phyloP scores from a whole-genome alignment of 2,797 vertebrate genomes.

The Brotula barbata region DNA sequence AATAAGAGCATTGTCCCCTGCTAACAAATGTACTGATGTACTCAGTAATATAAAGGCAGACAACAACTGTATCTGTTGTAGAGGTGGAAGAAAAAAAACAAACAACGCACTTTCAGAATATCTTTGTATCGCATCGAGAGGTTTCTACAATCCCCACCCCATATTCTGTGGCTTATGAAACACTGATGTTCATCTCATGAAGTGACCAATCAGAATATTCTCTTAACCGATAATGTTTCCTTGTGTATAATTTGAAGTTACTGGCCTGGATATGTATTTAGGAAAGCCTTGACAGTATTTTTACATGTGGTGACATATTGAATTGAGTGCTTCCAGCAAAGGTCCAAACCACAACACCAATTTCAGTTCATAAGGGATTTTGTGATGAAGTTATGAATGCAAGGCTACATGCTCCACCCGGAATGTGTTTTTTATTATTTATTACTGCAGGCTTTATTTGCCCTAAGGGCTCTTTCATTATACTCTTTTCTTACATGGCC shows the following conservation, averaged over 20 bases:
- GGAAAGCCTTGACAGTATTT: neutral
- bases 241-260: neutral
- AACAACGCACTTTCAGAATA: too few species aligned
- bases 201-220: neutral
- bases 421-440: conserved; percentile 11
- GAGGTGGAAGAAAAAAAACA: too few species aligned
- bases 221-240: neutral
- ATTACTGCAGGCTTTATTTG: conserved; percentile 1
- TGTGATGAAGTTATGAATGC: conserved; percentile 2
- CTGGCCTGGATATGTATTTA: neutral
- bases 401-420: neutral
- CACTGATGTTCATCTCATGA: neutral
- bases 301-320: too few species aligned
- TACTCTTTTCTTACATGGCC: neutral
- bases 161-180: neutral
- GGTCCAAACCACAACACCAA: neutral
- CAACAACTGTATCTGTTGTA: neutral
- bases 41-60: neutral
- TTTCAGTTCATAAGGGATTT: conserved; percentile 1
- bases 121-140: too few species aligned
- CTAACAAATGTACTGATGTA: conserved; percentile 14
- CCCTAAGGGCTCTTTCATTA: neutral
- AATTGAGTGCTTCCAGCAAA: too few species aligned
- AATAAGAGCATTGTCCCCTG: conserved; percentile 6
- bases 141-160: too few species aligned